Evolutionary conservation across 1,140 invertebrate species (phyloP), one percentile per base, ranked within the genome.

Genomic region (Bombus confusus): DNA sequence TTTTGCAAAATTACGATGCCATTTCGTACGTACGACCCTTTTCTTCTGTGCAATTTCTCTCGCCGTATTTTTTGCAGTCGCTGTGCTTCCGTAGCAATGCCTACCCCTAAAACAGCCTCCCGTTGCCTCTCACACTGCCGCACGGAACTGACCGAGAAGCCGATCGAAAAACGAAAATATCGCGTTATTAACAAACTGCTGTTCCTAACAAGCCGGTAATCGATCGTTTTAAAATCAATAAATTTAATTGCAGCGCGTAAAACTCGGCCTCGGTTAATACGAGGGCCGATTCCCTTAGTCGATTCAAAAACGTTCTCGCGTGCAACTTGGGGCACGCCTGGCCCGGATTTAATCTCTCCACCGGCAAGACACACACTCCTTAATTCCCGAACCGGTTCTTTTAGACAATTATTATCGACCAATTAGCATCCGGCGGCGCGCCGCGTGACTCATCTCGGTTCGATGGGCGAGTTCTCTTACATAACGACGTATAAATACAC

Each of bases 371-470:
- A 34, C 31, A 31, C 31, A 6, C 43, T 72, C 41, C 31, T 80
- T 72, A 75, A 80, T 71, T 62, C 57, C 34, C 68, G 57, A 52
- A 86, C 85, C 85, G 86, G 82, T 87, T 85, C 76, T 52, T 74
- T 84, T 76, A 59, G 66, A 76, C 64, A 87, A 87, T 87, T 87
- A 74, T 71, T 69, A 68, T 79, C 43, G 52, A n/a, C 69, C 82
- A 74, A 84, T 84, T 84, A 78, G 81, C 74, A 86, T 86, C 41
- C 41, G 68, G 34, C 73, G n/a, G 34, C 41, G 41, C 41, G 47
- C 52, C 13, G 22, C 31, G 47, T 75, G 52, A 84, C 64, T 78
- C 82, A 71, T 57, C 82, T 31, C 25, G 31, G 28, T 66, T 69
- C 41, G 78, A 69, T 47, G 78, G 43, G 31, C 62, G n/a, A 52